Conservation (phyloP, 2,797 vertebrate genomes). For the Taeniopygia guttata region DNA sequence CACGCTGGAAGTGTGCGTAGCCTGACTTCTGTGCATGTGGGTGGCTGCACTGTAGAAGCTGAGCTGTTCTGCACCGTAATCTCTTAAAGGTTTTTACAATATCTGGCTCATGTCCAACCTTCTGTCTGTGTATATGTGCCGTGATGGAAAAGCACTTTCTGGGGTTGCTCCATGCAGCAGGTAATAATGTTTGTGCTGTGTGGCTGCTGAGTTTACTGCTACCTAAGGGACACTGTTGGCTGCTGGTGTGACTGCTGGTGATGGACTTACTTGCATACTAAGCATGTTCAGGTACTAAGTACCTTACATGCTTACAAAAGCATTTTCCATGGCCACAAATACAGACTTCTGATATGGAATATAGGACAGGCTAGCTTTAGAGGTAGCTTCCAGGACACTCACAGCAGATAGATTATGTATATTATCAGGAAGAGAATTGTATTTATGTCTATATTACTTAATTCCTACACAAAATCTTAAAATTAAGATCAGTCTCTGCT, state of each 20-base stretch:
- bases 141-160: neutral
- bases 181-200: neutral
- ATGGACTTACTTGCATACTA: neutral
- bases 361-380: neutral
- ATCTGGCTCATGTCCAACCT: conserved; percentile 4
- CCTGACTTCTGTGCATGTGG: neutral
- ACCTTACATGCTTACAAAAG: neutral
- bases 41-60: neutral
- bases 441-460: neutral
- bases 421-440: neutral
- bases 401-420: neutral
- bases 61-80: neutral
- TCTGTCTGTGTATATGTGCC: neutral
- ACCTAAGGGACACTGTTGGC: neutral
- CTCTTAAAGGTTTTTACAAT: neutral
- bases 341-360: neutral
- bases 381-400: neutral
- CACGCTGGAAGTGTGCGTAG: neutral
- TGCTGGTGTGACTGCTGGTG: neutral
- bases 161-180: neutral
- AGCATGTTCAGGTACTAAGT: neutral
- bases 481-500: neutral
- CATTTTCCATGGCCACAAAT: neutral
- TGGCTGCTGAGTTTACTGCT: neutral
- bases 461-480: neutral